Evolutionary conservation across 64 coral and sea anemone species (phyloP).

Genomic region (Porites lutea): DNA sequence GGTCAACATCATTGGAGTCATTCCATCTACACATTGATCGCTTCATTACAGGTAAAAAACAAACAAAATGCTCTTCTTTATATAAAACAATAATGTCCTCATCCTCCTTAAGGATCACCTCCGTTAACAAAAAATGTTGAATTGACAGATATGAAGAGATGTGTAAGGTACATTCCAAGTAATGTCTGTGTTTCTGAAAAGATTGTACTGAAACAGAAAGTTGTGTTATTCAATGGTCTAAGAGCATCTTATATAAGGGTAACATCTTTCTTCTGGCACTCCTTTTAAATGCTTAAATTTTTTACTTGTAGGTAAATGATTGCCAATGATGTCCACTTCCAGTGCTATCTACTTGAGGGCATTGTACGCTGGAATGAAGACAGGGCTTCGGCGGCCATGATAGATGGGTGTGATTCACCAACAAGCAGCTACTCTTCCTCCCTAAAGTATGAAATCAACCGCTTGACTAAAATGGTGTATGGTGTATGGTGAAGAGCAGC

Average conservation of each 20-base stretch:
- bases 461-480: slow-evolving; percentile 1
- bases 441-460: not conserved
- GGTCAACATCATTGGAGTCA: slow-evolving; percentile 61
- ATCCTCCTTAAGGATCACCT: too few relatives aligned
- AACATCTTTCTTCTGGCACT: not conserved
- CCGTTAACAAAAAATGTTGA: too few relatives aligned
- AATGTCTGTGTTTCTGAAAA: too few relatives aligned
- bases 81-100: too few relatives aligned
- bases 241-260: too few relatives aligned
- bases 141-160: too few relatives aligned
- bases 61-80: not conserved
- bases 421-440: not conserved
- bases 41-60: slow-evolving; percentile 58
- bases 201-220: not conserved
- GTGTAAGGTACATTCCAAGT: too few relatives aligned
- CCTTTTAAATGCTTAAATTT: not conserved
- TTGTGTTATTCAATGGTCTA: not conserved
- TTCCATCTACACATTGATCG: slow-evolving; percentile 68
- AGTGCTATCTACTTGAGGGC: slow-evolving; percentile 60
- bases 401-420: not conserved
- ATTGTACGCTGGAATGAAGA: slow-evolving; percentile 56
- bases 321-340: slow-evolving; percentile 63
- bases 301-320: not conserved
- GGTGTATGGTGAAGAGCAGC: not conserved
- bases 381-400: not conserved